Evolutionary conservation across 2,797 vertebrate genomes (phyloP).

Genomic region (Mormyrops attenuatus): DNA sequence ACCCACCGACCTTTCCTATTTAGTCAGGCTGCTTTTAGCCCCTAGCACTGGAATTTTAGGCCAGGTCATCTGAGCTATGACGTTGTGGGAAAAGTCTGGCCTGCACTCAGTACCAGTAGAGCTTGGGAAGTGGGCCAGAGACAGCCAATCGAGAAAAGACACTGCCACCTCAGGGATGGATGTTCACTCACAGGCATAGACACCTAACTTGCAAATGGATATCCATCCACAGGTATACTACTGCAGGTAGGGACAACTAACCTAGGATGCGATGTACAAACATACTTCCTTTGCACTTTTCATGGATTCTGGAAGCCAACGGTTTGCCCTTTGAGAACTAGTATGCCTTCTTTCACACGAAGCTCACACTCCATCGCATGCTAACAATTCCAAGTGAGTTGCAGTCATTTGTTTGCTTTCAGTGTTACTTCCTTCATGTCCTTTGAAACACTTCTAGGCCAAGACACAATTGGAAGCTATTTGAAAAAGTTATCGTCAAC

Average conservation of each 20-base stretch:
- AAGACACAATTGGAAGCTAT: not conserved
- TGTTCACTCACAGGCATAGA: not conserved
- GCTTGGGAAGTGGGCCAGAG: not conserved
- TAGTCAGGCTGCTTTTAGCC: not conserved
- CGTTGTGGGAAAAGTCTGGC: not conserved
- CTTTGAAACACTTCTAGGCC: not conserved
- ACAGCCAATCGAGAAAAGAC: not conserved
- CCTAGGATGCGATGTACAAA: not conserved
- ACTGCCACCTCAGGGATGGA: not conserved
- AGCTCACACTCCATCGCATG: not conserved
- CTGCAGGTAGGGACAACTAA: not conserved
- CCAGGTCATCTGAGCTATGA: not conserved
- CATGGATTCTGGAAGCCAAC: not conserved
- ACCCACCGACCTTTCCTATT: not conserved
- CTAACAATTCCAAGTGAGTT: not conserved
- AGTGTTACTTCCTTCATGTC: not conserved
- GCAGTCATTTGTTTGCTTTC: not conserved
- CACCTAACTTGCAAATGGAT: not conserved
- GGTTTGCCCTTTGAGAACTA: not conserved
- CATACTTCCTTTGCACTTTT: not conserved
- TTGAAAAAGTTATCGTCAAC: not conserved
- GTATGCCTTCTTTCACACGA: not conserved
- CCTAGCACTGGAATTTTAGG: conserved; percentile 8
- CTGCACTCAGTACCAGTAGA: not conserved
- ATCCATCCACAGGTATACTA: not conserved